A percentile compares a stretch with the other conserved stretches of the same genome.
phyloP scores from a whole-genome alignment of 2,888 invertebrate species.

The Andrena chrysosceles region DNA sequence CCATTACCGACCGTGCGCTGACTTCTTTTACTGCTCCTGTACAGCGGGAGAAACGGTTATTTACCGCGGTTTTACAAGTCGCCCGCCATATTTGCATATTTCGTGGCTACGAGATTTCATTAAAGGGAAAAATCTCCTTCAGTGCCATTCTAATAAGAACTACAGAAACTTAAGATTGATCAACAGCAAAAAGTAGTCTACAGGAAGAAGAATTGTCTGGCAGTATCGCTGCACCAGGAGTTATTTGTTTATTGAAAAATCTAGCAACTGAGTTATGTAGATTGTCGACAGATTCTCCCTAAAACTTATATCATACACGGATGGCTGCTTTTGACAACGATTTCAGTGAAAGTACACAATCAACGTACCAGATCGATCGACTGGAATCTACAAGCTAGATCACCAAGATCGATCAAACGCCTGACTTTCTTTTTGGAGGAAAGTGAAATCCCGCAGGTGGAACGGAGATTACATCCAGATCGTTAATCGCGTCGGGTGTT shows the following conservation, averaged over 20 bases:
- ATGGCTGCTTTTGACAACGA: too few relatives aligned
- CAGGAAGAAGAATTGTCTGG: too few relatives aligned
- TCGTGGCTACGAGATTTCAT: not conserved
- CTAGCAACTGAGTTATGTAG: too few relatives aligned
- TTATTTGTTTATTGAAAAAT: too few relatives aligned
- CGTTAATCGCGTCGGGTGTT: constrained; percentile 14
- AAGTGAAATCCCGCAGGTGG: constrained; percentile 12
- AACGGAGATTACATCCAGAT: constrained; percentile 12
- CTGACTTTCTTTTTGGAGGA: not conserved
- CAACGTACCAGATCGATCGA: not conserved
- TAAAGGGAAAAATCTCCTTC: not conserved
- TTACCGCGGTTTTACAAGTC: constrained; percentile 34
- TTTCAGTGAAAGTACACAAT: not conserved
- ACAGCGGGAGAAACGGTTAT: constrained; percentile 42
- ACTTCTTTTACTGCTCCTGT: constrained; percentile 51
- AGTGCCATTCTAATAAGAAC: too few relatives aligned
- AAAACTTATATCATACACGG: too few relatives aligned
- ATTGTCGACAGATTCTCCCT: too few relatives aligned
- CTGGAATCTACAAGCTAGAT: not conserved
- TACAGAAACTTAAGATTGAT: too few relatives aligned
- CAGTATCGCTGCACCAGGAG: too few relatives aligned
- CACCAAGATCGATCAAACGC: not conserved
- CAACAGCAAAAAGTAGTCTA: too few relatives aligned
- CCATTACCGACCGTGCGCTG: constrained; percentile 55
- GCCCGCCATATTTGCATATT: not conserved